Base-by-base conservation (phyloP, 2,888 invertebrate genomes). In the Tachina fera region DNA sequence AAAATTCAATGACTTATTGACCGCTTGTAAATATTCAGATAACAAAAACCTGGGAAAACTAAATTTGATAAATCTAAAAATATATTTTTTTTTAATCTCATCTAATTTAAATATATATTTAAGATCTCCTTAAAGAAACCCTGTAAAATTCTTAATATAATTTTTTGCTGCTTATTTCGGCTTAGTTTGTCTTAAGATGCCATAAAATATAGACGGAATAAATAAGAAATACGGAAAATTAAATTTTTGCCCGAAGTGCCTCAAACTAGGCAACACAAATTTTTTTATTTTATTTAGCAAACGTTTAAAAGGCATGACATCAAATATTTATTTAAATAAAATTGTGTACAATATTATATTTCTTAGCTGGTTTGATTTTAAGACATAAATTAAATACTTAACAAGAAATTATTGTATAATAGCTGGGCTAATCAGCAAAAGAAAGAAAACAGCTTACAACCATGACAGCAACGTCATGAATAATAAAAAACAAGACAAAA, bases 301-400 rank as follows among this genome's bases (percentile, higher is more conserved):
- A 22, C 56, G 16, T 53, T 41, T 56, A 14, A 3, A 39, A 41
- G 56, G 31, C 45, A 76, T 47, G 47, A 39, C 31, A 75, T 45
- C 45, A 75, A 75, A 65, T 75, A 56, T 75, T 65, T 65, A 16
- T 16, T 60, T 31, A 31, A 47, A 41, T 19, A 61, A 58, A 11
- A 60, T 14, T 70, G 19, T 51, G 19, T 19, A 19, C 9, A 70
- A 22, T 70, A 41, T 53, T 19, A 51, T 56, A 9, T 70, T 70
- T 16, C 5, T 53, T 70, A 14, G 51, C 41, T 31, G n/a, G 31
- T 49, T 43, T 51, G 16, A 65, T 11, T 14, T 14, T 14, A 67
- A 13, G 51, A 63, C 71, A 51, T 67, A 72, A 83, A 83, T 83
- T 83, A 83, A 83, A 83, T 72, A 78, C 78, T 83, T 72, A 83